Evolutionary conservation across 2,888 invertebrate genomes (phyloP).

Genomic region (Hemaris fuciformis): DNA sequence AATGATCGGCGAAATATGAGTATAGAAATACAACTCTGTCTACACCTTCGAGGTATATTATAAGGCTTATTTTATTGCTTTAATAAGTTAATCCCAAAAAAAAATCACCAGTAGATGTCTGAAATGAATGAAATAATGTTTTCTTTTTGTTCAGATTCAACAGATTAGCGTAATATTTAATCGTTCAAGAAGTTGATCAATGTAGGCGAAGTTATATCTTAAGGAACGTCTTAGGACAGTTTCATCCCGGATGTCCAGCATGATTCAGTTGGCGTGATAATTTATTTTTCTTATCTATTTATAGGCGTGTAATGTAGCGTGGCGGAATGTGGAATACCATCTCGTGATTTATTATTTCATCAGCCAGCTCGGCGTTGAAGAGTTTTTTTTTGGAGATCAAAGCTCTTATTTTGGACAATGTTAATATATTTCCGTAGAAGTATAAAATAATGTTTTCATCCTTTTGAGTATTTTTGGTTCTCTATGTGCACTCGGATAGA

Average conservation of each 20-base stretch:
- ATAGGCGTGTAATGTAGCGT: background rate
- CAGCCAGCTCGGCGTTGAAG: background rate
- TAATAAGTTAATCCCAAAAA: too few species aligned
- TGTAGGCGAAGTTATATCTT: background rate
- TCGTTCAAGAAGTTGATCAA: background rate
- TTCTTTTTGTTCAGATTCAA: too few species aligned
- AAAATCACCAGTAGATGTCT: too few species aligned
- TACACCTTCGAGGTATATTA: too few species aligned
- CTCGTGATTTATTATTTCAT: background rate
- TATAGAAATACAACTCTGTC: too few species aligned
- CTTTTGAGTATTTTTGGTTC: background rate
- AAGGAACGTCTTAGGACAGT: background rate
- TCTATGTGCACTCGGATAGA: too few species aligned
- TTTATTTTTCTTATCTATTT: slow-evolving; percentile 4
- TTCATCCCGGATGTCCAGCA: background rate
- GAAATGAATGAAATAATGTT: too few species aligned
- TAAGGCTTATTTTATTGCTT: too few species aligned
- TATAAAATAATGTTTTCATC: background rate
- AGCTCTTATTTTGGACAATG: background rate
- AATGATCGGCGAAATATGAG: too few species aligned
- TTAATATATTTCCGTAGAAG: background rate
- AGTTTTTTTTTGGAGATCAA: background rate
- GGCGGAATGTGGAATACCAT: background rate
- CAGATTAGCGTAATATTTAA: background rate
- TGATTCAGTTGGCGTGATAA: background rate